These are phyloP conservation scores for Melanogrammus aeglefinus DNA, from an alignment of 2,797 vertebrate species.

Conservation along the genomic window DNA sequence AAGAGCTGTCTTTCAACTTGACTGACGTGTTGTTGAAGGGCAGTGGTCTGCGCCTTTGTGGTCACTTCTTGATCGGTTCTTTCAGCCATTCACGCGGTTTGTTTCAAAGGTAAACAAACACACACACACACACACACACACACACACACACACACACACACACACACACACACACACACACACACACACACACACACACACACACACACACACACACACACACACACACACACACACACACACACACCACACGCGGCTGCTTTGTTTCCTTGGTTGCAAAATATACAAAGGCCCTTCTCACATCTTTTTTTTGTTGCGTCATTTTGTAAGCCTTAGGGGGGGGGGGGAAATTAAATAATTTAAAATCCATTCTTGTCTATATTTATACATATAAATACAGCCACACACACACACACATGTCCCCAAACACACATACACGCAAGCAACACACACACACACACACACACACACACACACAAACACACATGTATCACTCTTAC, in stretches of 20 bases:
- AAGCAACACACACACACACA: too few species aligned
- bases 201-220: neutral
- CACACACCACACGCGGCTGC: neutral
- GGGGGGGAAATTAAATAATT: neutral
- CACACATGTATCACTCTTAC: neutral
- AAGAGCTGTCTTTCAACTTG: slow-evolving; percentile 71
- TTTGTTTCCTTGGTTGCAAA: neutral
- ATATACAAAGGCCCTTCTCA: neutral
- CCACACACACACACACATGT: neutral
- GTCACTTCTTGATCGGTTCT: slow-evolving; percentile 38
- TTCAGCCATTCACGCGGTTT: slow-evolving; percentile 37
- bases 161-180: neutral
- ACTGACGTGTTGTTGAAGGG: slow-evolving; percentile 64
- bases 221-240: neutral
- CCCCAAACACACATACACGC: too few species aligned
- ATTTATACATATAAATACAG: too few species aligned
- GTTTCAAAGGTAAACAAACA: slow-evolving; percentile 41
- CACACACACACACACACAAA: neutral
- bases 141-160: neutral
- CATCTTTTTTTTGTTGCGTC: neutral
- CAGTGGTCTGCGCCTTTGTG: slow-evolving; percentile 49
- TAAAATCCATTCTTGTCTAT: neutral
- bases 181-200: neutral
- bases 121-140: neutral
- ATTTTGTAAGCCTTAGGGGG: neutral